Evolutionary conservation across 2,888 invertebrate genomes (phyloP), one percentile per base, ranked within the genome.

Genomic region (Cataglyphis rosenhaueri): DNA sequence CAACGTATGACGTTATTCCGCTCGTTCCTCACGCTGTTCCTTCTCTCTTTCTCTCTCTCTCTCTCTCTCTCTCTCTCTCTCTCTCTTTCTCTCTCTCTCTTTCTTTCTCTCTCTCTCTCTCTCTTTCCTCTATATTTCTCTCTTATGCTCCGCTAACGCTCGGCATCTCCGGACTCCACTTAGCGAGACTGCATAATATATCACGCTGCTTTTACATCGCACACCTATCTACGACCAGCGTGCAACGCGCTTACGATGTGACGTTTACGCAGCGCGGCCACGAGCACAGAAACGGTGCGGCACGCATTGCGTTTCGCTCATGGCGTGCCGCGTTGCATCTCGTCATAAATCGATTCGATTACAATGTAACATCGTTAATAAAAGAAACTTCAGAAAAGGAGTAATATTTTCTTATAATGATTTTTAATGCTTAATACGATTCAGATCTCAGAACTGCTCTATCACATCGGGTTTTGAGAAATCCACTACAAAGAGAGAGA

Each of bases 171-270:
- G 89, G 91, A 90, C 89, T 91, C 92, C 92, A 92, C 93, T 92
- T 92, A 92, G 90, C 91, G 88, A 87, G 90, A 90, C 92, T 91
- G 91, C 92, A 93, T 92, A 92, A 92, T 93, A 92, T 93, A 93
- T 93, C 92, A 92, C 91, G 91, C 86, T 88, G 90, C 90, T 87
- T 88, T 89, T 86, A 84, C 87, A 84, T 66, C 68, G 68, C 62
- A 68, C 70, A 79, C 66, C 70, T 21, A 71, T 18, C 25, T 73
- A 81, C 73, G 41, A n/a, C 55, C 74, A 73, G 70, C 62, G 55
- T 29, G 61, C 48, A 29, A 48, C 68, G 57, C 25, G 73, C 52
- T 38, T 25, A 48, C 71, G 52, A 71, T 12, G 32, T 21, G 21
- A 78, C 68, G 78, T 44, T 78, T 59, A 73, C 62, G 64, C 79